Base-by-base conservation (phyloP, 2,797 vertebrate genomes). In the Myotis daubentonii region DNA sequence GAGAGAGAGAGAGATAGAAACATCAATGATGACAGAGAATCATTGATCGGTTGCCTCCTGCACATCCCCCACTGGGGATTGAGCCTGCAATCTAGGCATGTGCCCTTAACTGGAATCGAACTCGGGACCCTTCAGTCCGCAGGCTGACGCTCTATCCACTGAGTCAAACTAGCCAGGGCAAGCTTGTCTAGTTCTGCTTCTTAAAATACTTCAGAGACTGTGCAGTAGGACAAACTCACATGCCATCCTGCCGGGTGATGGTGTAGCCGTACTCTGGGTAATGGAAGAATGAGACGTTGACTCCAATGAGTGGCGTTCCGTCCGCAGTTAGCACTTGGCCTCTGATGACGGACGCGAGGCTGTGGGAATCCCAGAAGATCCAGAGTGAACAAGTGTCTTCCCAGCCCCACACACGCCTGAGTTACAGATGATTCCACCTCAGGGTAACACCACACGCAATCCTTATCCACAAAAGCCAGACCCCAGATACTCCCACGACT, bases 261-360 rank as follows among this genome's bases (percentile, higher is more conserved):
- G 99, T 99, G 96, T 99, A 99, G 51, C 99, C 99, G 17, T 99
- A 99, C 93, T 99, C 99, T 0, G 99, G 98, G 97, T 99, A 99
- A 98, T 99, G 99, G 87, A 99, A 98, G 96, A 99, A 99, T 5
- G 99, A 99, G 96, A 99, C 99, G 51, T 99, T 99, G 93, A 99
- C 99, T 98, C 99, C 99, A 90, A 99, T 99, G 96, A 99, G 99
- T 1, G 99, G 99, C 0, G 99, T 99, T 93, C 99, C 99, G 33
- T 99, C 99, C 66, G 99, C 99, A 6, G 99, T 99, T 92, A 99
- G 98, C 87, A 99, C 99, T 97, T 99, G 99, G 98, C 99, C 99
- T 95, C 99, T 99, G 98, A 99, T 99, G 98, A 99, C 99, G 1
- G 99, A 99, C 65, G 98, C 99, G 98, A 99, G 98, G 98, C 99